phyloP scores from a whole-genome alignment of 1,140 invertebrate genomes.

The Amphibalanus amphitrite region DNA sequence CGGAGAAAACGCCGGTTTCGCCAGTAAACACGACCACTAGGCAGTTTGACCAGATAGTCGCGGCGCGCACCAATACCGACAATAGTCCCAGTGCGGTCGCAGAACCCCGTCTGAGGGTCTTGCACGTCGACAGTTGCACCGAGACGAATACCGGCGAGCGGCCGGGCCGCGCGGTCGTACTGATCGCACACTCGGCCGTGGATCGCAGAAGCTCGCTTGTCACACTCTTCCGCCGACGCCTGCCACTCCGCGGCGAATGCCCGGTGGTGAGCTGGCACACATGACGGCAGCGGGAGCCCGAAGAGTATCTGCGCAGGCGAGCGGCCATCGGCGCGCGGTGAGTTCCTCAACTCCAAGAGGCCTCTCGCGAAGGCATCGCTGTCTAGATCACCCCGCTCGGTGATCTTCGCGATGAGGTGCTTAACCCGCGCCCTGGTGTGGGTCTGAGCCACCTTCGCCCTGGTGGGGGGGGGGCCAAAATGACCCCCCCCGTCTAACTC shows the following conservation, averaged over 20 bases:
- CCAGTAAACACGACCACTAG: slow-evolving; percentile 9
- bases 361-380: no score
- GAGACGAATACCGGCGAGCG: slow-evolving; percentile 1
- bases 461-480: no score
- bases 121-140: slow-evolving; percentile 5
- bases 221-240: slow-evolving; percentile 6
- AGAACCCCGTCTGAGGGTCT: not conserved
- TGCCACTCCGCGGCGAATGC: slow-evolving; percentile 8
- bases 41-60: slow-evolving; percentile 7
- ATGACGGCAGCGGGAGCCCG: slow-evolving; percentile 2
- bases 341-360: not conserved
- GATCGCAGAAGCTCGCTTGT: not conserved
- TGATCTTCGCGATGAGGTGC: no score
- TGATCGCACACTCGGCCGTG: slow-evolving; percentile 2
- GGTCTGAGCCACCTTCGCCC: no score
- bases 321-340: slow-evolving; percentile 7
- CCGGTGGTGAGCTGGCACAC: slow-evolving; percentile 10
- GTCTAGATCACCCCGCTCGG: no score
- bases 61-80: slow-evolving; percentile 6
- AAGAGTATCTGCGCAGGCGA: slow-evolving; percentile 9
- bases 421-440: no score
- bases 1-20: slow-evolving; percentile 7
- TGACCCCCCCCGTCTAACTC: no score
- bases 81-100: slow-evolving; percentile 7
- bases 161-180: slow-evolving; percentile 2